Evolutionary conservation across 2,888 invertebrate species (phyloP), one percentile per base, ranked within the genome.

Genomic region (Sabellastarte sp.): DNA sequence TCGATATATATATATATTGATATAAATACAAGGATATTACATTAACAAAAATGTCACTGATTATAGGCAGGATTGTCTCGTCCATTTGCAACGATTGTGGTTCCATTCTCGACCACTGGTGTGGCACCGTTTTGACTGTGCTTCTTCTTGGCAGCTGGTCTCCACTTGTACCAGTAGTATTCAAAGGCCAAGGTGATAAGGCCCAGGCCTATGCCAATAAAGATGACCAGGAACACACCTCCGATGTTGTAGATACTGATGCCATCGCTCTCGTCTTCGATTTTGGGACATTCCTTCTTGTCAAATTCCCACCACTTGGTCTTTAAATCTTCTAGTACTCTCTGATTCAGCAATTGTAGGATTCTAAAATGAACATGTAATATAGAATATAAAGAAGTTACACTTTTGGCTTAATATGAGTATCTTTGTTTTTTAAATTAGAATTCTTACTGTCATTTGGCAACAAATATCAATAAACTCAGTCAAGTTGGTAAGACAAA

Each of bases 201-300:
- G 0, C 95, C 95, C 80, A 95, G 87, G 0, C 91, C 93, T 33
- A 96, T 95, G 0, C 96, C 95, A 74, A 95, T 93, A 78, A 95
- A 93, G 70, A 97, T 96, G 0, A 98, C 95, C 61, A 98, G 94
- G 82, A 98, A 98, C 0, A 98, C 97, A 0, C 97, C 97, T 70
- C 87, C 97, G 73, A 98, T 98, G 82, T 98, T 98, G 79, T 95
- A 91, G 66, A 98, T 96, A 66, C 95, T 95, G 79, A 98, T 98
- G 58, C 98, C 98, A 80, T 96, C 97, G 2, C 93, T 93, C 80
- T 96, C 94, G 78, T 94, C 93, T 79, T 95, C 93, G 73, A 92
- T 91, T 74, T 93, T 92, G 76, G 94, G 94, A 62, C 85, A 85
- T 67, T 88, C 88, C 75, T 89, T 88, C 41, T 72, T 69, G 65